Conservation (phyloP, 92 coral and sea anemone genomes). For the Zoanthus gigantus region DNA sequence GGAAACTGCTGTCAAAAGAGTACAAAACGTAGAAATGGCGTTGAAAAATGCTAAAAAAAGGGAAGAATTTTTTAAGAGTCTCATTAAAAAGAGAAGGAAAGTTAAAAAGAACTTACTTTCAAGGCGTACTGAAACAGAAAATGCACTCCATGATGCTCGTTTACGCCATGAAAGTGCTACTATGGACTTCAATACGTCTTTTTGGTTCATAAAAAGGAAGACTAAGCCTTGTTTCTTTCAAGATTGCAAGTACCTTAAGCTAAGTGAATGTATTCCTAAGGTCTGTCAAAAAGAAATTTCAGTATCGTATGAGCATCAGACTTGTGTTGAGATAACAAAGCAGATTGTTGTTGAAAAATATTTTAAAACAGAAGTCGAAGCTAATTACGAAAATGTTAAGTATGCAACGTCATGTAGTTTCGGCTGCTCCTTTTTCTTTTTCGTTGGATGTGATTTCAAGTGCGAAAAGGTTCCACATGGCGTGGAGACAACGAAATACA, state of each 20-base stretch:
- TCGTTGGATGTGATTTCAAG: constrained; percentile 6
- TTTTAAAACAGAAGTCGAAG: not conserved
- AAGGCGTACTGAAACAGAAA: not conserved
- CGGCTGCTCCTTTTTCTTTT: not conserved
- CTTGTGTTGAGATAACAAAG: not conserved
- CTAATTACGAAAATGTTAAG: not conserved
- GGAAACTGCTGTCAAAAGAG: constrained; percentile 41
- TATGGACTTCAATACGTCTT: constrained; percentile 33
- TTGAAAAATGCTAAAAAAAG: constrained; percentile 43
- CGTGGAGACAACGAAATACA: not conserved
- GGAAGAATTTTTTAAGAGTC: not conserved
- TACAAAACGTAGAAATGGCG: constrained; percentile 32
- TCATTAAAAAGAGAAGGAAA: not conserved
- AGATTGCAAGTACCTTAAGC: constrained; percentile 34
- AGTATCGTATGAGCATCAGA: constrained; percentile 6
- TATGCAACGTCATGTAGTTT: not conserved
- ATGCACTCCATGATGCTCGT: constrained; percentile 42
- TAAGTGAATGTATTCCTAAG: constrained; percentile 42
- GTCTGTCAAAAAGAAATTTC: constrained; percentile 26
- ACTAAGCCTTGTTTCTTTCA: constrained; percentile 12
- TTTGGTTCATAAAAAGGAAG: not conserved
- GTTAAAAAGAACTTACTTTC: not conserved
- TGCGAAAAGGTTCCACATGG: constrained; percentile 25
- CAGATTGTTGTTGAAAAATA: not conserved
- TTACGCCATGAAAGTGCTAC: constrained; percentile 39